phyloP scores from a whole-genome alignment of 2,113 vertebrate genomes.

The Formicarius rufipectus region DNA sequence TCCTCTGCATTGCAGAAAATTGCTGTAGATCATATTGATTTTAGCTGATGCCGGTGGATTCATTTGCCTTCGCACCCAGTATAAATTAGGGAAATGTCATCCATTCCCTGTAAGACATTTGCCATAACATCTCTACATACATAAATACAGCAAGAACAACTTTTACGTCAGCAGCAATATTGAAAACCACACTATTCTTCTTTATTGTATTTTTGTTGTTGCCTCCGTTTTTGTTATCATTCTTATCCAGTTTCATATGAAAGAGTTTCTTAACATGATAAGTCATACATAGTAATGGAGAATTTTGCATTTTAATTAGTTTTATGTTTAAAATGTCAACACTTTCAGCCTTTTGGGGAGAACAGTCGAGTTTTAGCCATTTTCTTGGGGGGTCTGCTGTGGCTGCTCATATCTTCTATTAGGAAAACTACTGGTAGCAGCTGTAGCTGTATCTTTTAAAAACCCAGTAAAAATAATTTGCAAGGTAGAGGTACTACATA shows the following conservation, averaged over 20 bases:
- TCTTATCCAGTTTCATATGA: background rate
- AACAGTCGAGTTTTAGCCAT: background rate
- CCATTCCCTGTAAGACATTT: background rate
- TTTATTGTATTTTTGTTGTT: background rate
- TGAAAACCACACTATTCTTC: background rate
- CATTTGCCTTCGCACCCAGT: background rate
- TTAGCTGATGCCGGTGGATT: background rate
- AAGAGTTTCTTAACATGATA: background rate
- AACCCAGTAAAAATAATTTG: background rate
- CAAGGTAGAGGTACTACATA: background rate
- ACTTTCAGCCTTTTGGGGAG: background rate
- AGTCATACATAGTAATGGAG: background rate
- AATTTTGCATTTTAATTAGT: background rate
- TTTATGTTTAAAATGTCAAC: background rate
- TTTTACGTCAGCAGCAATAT: background rate
- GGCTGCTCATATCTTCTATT: background rate
- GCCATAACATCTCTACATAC: background rate
- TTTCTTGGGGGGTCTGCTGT: background rate
- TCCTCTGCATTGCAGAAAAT: slow-evolving; percentile 30
- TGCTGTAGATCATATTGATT: slow-evolving; percentile 12
- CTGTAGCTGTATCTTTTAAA: background rate
- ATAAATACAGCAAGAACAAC: background rate
- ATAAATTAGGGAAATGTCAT: background rate
- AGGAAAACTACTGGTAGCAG: background rate
- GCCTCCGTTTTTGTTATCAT: background rate